These are phyloP conservation scores for Leiothrix lutea DNA, from an alignment of 2,113 vertebrate genomes.

Conservation along the genomic window DNA sequence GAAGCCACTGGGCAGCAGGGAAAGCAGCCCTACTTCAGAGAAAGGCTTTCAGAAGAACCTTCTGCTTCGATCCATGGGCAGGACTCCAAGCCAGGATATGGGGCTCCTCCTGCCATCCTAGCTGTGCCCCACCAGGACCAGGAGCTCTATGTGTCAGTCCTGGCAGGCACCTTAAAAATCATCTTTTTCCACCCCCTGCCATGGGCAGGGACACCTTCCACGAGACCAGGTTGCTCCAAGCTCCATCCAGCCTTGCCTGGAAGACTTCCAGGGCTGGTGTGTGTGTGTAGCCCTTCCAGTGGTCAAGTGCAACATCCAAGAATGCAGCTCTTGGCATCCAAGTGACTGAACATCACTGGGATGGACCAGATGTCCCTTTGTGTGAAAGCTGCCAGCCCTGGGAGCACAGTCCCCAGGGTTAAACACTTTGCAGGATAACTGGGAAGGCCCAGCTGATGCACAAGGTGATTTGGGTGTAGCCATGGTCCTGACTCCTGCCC, in stretches of 20 bases:
- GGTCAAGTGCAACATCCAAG: too few species aligned
- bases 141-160: rapidly evolving
- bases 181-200: not conserved
- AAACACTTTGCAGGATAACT: not conserved
- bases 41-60: not conserved
- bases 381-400: not conserved
- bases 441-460: not conserved
- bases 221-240: not conserved
- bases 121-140: not conserved
- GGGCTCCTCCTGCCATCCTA: not conserved
- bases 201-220: not conserved
- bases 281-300: rapidly evolving
- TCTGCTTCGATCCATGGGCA: not conserved
- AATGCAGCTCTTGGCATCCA: not conserved
- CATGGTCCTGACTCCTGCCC: not conserved
- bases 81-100: not conserved
- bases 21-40: not conserved
- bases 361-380: not conserved
- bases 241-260: not conserved
- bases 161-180: not conserved
- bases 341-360: rapidly evolving
- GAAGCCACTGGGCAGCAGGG: not conserved
- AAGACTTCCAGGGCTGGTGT: not conserved
- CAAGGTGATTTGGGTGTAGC: not conserved
- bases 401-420: rapidly evolving